Evolutionary conservation across 2,797 vertebrate genomes (phyloP).

Genomic region (Zalophus californianus): DNA sequence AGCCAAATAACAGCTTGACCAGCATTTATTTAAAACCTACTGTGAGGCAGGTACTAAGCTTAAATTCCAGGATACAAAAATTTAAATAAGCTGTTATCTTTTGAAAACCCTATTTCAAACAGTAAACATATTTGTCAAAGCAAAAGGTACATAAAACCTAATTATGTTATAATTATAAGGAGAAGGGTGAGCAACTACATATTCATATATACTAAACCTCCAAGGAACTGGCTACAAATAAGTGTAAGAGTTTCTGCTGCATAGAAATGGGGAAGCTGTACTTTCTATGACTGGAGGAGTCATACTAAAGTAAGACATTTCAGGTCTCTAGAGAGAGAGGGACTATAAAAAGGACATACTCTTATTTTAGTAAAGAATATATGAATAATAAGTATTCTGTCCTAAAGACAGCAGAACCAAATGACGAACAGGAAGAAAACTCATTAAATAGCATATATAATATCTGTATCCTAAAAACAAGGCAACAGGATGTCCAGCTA

Average conservation of each 20-base stretch:
- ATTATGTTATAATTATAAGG: not conserved
- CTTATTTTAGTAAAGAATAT: constrained; percentile 22
- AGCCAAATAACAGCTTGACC: not conserved
- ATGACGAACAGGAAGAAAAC: not conserved
- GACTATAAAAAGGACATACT: not conserved
- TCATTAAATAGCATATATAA: not conserved
- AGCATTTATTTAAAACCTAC: not conserved
- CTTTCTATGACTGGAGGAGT: not conserved
- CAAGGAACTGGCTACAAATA: not conserved
- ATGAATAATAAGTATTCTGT: not conserved
- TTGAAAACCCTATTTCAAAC: not conserved
- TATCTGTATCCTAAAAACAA: not conserved
- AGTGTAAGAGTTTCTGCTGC: not conserved
- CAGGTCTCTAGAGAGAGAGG: not conserved
- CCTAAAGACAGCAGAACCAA: not conserved
- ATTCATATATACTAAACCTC: not conserved
- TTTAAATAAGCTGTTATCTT: not conserved
- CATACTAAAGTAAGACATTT: not conserved
- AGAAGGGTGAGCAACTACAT: not conserved
- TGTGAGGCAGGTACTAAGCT: not conserved
- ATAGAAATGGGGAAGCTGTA: not conserved
- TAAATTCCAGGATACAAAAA: not conserved
- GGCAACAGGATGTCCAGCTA: not conserved
- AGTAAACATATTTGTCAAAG: not conserved
- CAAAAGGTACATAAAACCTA: not conserved